These are phyloP conservation scores for Danio kyathit DNA, from an alignment of 2,797 vertebrate species.

Conservation along the genomic window DNA sequence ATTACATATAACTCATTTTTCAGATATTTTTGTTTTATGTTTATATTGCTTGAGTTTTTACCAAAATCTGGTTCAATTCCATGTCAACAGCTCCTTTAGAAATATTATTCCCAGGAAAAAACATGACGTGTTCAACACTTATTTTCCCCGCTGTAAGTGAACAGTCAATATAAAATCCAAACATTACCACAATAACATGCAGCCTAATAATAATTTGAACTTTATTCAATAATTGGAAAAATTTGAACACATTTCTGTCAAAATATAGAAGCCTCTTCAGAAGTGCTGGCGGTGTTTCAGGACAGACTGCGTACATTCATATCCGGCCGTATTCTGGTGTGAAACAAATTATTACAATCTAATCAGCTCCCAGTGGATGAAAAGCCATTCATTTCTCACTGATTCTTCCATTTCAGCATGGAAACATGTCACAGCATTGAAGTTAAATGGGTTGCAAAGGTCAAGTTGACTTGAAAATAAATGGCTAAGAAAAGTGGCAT, in stretches of 20 bases:
- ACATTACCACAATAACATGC: too few relatives aligned
- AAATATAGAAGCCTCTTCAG: not conserved
- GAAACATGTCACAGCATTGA: slow-evolving; percentile 2
- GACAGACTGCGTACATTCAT: not conserved
- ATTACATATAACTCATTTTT: too few relatives aligned
- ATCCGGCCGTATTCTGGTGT: not conserved
- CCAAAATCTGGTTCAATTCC: too few relatives aligned
- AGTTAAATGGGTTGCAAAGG: not conserved
- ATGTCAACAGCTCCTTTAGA: too few relatives aligned
- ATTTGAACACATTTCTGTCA: not conserved
- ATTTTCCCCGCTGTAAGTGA: too few relatives aligned
- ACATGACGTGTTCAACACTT: too few relatives aligned
- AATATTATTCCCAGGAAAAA: too few relatives aligned
- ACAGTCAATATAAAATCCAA: too few relatives aligned
- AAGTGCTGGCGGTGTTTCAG: not conserved
- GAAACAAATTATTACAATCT: not conserved
- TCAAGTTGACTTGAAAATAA: not conserved
- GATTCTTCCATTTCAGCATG: not conserved
- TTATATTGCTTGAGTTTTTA: too few relatives aligned
- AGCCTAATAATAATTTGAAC: too few relatives aligned
- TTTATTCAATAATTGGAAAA: too few relatives aligned
- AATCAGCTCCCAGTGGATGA: not conserved
- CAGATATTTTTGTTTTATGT: too few relatives aligned
- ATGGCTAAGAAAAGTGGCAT: not conserved
- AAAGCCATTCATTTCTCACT: not conserved